Evolutionary conservation across 2,888 invertebrate genomes (phyloP).

Genomic region (Neoscelio sp.): DNA sequence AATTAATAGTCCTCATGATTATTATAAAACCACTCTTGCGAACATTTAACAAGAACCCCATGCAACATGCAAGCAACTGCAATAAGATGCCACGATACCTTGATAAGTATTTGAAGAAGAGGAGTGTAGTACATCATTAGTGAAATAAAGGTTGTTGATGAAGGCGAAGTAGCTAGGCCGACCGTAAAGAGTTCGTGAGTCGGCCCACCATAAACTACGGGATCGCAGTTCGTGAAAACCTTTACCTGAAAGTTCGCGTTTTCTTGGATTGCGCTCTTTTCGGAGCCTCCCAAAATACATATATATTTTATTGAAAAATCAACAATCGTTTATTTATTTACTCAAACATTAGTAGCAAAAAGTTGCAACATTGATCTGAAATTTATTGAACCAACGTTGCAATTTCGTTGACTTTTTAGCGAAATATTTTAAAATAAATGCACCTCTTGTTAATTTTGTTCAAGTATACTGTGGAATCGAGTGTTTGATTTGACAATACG

Average conservation of each 20-base stretch:
- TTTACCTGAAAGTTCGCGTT: conserved; percentile 77
- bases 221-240: conserved; percentile 79
- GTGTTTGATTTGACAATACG: no score
- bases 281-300: conserved; percentile 1
- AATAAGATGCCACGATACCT: conserved; percentile 76
- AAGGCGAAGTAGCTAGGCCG: conserved; percentile 78
- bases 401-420: no score
- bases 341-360: no score
- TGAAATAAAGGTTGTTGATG: conserved; percentile 81
- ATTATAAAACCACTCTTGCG: conserved; percentile 14
- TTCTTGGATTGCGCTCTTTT: conserved; percentile 58
- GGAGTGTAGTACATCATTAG: conserved; percentile 79
- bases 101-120: conserved; percentile 78
- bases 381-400: no score
- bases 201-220: conserved; percentile 81
- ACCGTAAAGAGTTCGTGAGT: conserved; percentile 77
- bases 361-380: no score
- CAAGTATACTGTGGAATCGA: no score
- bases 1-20: background rate
- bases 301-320: no score
- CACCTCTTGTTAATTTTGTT: no score
- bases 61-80: conserved; percentile 66
- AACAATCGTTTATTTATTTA: no score
- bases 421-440: no score
- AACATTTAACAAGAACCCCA: background rate